phyloP scores from a whole-genome alignment of 2,888 invertebrate genomes.

The Brachyptera putata region DNA sequence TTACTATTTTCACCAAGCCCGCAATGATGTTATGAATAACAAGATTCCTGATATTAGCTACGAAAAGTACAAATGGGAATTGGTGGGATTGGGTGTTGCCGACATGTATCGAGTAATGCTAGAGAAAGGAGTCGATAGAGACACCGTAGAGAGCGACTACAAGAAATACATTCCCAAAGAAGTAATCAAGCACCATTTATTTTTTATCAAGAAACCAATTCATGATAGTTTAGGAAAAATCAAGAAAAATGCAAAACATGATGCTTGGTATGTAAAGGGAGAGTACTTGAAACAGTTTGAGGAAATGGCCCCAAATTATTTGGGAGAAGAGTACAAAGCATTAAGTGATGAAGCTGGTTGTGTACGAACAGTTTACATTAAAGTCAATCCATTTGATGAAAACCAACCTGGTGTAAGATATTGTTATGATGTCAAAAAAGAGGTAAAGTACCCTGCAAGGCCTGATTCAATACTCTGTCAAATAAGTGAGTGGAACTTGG shows the following conservation, averaged over 20 bases:
- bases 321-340: constrained; percentile 69
- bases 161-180: constrained; percentile 80
- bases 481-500: not conserved
- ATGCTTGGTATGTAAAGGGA: constrained; percentile 68
- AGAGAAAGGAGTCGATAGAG: constrained; percentile 64
- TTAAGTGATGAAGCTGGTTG: constrained; percentile 56
- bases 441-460: constrained; percentile 47
- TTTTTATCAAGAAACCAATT: constrained; percentile 73
- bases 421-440: constrained; percentile 57
- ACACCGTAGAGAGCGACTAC: constrained; percentile 70
- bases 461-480: too few relatives aligned
- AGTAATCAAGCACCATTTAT: constrained; percentile 64
- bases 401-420: constrained; percentile 64
- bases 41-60: constrained; percentile 75
- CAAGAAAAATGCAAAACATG: constrained; percentile 48
- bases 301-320: constrained; percentile 75
- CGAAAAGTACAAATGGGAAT: constrained; percentile 69
- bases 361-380: constrained; percentile 46
- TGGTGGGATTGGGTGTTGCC: constrained; percentile 78
- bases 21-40: constrained; percentile 71
- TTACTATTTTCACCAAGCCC: constrained; percentile 81
- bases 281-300: constrained; percentile 77
- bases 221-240: constrained; percentile 59
- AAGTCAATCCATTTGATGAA: constrained; percentile 60
- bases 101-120: constrained; percentile 82